phyloP scores from a whole-genome alignment of 2,113 vertebrate genomes.

The Oryctolagus cuniculus region DNA sequence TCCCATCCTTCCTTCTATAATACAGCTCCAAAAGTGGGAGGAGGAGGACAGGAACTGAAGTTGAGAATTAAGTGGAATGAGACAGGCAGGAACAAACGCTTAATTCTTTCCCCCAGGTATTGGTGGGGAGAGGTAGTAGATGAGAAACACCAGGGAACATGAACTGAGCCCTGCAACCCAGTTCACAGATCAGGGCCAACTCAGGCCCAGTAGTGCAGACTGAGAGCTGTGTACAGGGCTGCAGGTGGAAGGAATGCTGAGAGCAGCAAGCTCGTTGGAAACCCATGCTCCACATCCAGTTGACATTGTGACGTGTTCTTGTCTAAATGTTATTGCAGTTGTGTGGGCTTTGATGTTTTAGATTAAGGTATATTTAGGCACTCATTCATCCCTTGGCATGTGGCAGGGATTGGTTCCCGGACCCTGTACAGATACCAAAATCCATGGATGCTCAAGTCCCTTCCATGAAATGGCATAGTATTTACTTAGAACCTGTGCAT shows the following conservation, averaged over 20 bases:
- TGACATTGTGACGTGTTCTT: not conserved
- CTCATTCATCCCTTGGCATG: not conserved
- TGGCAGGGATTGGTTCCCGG: too few relatives aligned
- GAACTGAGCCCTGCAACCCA: not conserved
- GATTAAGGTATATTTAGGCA: not conserved
- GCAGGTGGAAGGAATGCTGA: too few relatives aligned
- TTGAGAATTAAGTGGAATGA: not conserved
- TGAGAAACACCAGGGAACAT: not conserved
- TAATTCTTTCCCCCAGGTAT: not conserved
- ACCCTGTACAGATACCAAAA: too few relatives aligned
- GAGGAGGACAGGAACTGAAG: not conserved
- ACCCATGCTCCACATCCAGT: too few relatives aligned
- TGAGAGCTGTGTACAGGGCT: not conserved
- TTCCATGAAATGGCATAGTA: too few relatives aligned
- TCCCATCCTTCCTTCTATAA: not conserved
- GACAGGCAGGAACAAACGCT: not conserved
- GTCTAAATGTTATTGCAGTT: not conserved
- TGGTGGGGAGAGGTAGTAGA: too few relatives aligned
- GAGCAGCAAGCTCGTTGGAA: not conserved
- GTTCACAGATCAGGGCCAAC: not conserved
- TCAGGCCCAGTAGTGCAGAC: not conserved
- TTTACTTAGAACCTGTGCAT: too few relatives aligned
- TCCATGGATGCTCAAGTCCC: too few relatives aligned
- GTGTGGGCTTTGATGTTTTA: not conserved
- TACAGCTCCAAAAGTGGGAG: not conserved